Conservation (phyloP, 1,140 invertebrate species). For the Leguminivora glycinivorella region DNA sequence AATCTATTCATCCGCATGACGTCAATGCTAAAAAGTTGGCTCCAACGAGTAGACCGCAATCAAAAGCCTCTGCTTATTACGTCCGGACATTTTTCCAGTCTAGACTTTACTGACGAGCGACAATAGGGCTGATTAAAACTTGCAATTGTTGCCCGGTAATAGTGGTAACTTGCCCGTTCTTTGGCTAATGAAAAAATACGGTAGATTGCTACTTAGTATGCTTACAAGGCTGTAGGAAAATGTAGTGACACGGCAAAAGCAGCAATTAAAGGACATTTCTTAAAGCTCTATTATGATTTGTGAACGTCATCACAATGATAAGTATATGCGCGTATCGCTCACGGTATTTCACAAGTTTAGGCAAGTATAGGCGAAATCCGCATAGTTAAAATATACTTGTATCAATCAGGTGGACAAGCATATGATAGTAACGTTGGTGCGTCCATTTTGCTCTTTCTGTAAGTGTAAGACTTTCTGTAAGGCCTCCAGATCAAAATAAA, state of each 20-base stretch:
- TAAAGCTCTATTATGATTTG: too few relatives aligned
- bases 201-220: conserved; percentile 35
- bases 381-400: too few relatives aligned
- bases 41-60: conserved; percentile 37
- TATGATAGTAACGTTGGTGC: too few relatives aligned
- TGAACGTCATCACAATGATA: too few relatives aligned
- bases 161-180: conserved; percentile 45
- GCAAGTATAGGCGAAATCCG: too few relatives aligned
- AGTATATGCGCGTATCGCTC: too few relatives aligned
- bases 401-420: too few relatives aligned
- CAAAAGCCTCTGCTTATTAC: conserved; percentile 52
- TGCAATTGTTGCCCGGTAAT: conserved; percentile 64
- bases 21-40: conserved; percentile 17
- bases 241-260: not conserved
- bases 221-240: not conserved
- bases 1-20: conserved; percentile 17
- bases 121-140: conserved; percentile 74
- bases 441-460: too few relatives aligned
- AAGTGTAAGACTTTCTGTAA: too few relatives aligned
- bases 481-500: too few relatives aligned
- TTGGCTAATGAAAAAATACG: conserved; percentile 36
- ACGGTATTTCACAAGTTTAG: too few relatives aligned
- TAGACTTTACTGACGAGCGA: conserved; percentile 70
- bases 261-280: not conserved
- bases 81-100: conserved; percentile 54